Percentiles rank a stretch among this genome's conserved stretches.
phyloP scores from a whole-genome alignment of 2,113 vertebrate genomes.

The Urocitellus parryii region DNA sequence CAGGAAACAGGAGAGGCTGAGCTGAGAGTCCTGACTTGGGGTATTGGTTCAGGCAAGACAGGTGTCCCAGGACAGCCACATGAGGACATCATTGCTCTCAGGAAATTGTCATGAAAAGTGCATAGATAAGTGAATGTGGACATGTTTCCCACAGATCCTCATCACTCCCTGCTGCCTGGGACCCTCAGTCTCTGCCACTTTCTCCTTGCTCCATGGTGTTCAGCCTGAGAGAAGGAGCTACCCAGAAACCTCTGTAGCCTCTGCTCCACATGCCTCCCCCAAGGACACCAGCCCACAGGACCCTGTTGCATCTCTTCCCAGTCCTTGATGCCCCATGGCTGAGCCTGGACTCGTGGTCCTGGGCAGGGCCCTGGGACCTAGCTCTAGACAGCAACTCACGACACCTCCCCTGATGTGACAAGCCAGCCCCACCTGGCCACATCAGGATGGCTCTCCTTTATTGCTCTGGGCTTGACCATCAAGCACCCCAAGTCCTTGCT shows the following conservation, averaged over 20 bases:
- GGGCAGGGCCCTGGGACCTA: no score
- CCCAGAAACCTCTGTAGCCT: background rate
- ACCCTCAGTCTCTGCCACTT: background rate
- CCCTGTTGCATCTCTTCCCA: background rate
- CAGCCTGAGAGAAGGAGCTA: background rate
- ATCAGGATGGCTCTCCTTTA: background rate
- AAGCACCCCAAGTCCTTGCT: background rate
- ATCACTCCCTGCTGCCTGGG: background rate
- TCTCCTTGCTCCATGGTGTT: background rate
- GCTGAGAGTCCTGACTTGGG: no score
- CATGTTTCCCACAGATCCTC: background rate
- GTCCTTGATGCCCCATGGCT: background rate
- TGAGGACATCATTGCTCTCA: background rate
- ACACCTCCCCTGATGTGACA: background rate
- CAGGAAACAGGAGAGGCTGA: no score
- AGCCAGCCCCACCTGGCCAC: background rate
- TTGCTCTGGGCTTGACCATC: background rate
- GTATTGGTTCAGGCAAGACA: background rate
- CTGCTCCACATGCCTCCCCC: background rate
- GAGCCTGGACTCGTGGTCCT: background rate
- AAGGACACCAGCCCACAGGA: rapidly evolving
- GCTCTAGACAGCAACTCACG: no score
- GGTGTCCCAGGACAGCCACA: background rate
- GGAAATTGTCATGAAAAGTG: background rate
- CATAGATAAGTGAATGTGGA: background rate